Conservation (phyloP, 2,888 invertebrate genomes). For the Saturnia japonica region DNA sequence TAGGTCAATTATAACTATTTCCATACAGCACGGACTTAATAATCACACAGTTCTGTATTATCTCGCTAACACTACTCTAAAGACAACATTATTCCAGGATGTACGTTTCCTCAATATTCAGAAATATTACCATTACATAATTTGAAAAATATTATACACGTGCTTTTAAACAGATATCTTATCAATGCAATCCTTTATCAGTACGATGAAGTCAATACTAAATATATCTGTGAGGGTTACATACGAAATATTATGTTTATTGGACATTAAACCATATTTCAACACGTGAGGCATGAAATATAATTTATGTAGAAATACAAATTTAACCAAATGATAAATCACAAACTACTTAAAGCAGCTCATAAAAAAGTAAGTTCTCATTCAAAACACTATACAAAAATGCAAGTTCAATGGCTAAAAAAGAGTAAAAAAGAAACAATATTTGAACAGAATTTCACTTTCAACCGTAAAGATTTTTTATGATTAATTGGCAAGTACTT, state of each 20-base stretch:
- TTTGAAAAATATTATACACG: neutral
- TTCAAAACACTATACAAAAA: no score
- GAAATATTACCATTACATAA: neutral
- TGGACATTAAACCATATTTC: neutral
- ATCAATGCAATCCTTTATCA: constrained; percentile 9
- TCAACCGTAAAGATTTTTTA: no score
- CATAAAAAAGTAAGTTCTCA: no score
- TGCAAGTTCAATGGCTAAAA: no score
- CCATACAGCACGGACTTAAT: neutral
- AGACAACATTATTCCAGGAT: neutral
- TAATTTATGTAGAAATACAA: neutral
- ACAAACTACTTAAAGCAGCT: no score
- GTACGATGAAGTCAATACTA: neutral
- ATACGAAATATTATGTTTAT: neutral
- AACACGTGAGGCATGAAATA: neutral
- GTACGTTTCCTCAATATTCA: neutral
- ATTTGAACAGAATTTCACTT: no score
- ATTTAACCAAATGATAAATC: neutral
- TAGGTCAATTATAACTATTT: neutral
- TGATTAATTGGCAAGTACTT: no score
- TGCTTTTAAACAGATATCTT: neutral
- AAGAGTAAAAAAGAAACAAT: no score
- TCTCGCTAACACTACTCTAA: neutral
- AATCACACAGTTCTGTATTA: neutral
- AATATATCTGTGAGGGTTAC: constrained; percentile 2